Evolutionary conservation across 2,888 invertebrate genomes (phyloP).

Genomic region (Rhagonycha fulva): DNA sequence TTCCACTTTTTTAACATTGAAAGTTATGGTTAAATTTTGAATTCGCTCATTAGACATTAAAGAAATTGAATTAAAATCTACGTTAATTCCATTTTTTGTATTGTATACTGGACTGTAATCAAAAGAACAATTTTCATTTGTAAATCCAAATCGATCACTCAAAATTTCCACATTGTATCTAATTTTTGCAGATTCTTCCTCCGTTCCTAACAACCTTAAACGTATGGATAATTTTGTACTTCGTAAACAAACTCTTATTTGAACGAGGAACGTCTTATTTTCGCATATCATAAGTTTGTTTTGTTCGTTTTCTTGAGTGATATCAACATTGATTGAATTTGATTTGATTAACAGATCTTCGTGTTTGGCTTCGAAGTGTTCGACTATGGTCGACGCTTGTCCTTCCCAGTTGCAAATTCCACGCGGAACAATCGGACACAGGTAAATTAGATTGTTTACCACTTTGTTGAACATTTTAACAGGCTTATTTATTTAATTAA

Average conservation of each 20-base stretch:
- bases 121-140: constrained; percentile 11
- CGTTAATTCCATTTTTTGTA: constrained; percentile 13
- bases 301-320: constrained; percentile 14
- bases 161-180: constrained; percentile 22
- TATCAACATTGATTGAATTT: constrained; percentile 16
- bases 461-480: not conserved
- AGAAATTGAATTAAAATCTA: constrained; percentile 23
- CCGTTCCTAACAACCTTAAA: constrained; percentile 18
- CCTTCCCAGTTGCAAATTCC: constrained; percentile 29
- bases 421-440: constrained; percentile 24
- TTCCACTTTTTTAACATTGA: not conserved
- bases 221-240: constrained; percentile 11
- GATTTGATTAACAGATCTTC: constrained; percentile 21
- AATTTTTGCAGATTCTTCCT: not conserved
- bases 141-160: constrained; percentile 17
- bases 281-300: constrained; percentile 17
- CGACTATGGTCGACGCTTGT: constrained; percentile 17
- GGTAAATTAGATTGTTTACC: constrained; percentile 13
- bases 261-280: constrained; percentile 22
- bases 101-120: constrained; percentile 25
- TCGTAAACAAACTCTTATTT: constrained; percentile 11
- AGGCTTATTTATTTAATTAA: not conserved
- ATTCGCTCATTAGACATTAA: not conserved
- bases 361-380: constrained; percentile 25
- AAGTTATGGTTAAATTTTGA: not conserved